Conservation (phyloP, 1,140 invertebrate genomes). For the Drosophila neocordata region DNA sequence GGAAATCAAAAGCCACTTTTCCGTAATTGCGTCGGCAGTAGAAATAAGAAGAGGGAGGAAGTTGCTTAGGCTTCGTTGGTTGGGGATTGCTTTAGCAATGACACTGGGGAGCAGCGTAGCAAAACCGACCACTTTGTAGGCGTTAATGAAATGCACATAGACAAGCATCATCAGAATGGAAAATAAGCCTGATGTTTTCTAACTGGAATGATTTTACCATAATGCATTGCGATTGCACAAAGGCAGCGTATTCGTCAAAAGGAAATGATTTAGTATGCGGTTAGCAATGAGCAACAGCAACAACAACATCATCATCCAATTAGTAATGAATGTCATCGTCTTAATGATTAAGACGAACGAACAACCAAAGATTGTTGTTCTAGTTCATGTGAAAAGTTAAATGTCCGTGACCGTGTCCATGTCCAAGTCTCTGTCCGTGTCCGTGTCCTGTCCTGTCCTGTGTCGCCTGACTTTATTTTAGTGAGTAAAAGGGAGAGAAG, state of each 20-base stretch:
- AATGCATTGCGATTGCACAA: constrained; percentile 8
- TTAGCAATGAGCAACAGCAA: not conserved
- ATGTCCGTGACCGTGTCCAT: not conserved
- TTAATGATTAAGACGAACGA: constrained; percentile 8
- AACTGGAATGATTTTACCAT: not conserved
- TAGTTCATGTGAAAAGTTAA: constrained; percentile 3
- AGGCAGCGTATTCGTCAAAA: not conserved
- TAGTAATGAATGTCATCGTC: constrained; percentile 8
- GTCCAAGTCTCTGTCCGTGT: not conserved
- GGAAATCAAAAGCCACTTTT: constrained; percentile 59
- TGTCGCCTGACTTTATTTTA: not conserved
- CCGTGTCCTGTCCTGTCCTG: not conserved
- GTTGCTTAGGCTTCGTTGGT: not conserved
- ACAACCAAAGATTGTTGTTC: constrained; percentile 4
- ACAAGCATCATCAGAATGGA: constrained; percentile 8
- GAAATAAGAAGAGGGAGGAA: not conserved
- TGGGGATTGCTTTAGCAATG: not conserved
- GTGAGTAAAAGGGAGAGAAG: not conserved
- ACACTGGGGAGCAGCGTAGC: not conserved
- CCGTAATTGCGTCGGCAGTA: constrained; percentile 49
- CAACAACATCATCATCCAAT: constrained; percentile 7
- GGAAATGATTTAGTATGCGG: constrained; percentile 6
- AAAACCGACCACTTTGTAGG: constrained; percentile 24
- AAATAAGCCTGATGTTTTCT: not conserved
- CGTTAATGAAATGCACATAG: constrained; percentile 61